Evolutionary conservation across 2,888 invertebrate species (phyloP).

Genomic region (Endotricha flammealis): DNA sequence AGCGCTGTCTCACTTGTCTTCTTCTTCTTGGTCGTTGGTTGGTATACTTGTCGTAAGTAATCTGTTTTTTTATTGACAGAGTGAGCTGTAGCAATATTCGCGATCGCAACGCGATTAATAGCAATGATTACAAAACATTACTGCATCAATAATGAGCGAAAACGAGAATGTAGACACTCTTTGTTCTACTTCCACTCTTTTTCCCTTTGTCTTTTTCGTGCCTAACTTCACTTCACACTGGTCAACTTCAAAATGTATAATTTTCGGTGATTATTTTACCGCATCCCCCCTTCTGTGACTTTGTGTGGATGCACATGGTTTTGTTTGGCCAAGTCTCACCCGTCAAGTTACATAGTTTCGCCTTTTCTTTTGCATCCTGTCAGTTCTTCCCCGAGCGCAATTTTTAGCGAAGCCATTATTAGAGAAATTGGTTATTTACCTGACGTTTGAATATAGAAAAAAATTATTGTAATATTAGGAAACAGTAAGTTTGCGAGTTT

Average conservation of each 20-base stretch:
- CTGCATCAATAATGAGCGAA: too few relatives aligned
- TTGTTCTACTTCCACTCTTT: too few relatives aligned
- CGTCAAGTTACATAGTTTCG: conserved; percentile 40
- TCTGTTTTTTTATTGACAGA: too few relatives aligned
- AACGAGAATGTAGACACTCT: too few relatives aligned
- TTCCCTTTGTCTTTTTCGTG: too few relatives aligned
- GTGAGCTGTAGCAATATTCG: too few relatives aligned
- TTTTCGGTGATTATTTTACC: neutral
- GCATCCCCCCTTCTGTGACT: conserved; percentile 13
- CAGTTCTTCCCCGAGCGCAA: conserved; percentile 30
- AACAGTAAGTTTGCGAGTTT: conserved; percentile 36
- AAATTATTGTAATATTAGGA: conserved; percentile 37
- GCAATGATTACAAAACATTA: too few relatives aligned
- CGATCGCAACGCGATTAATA: too few relatives aligned
- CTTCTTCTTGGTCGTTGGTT: too few relatives aligned
- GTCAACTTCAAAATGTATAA: neutral
- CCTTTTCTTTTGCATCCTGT: conserved; percentile 38
- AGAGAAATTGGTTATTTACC: conserved; percentile 10
- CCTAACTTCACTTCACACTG: neutral
- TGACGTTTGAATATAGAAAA: conserved; percentile 29
- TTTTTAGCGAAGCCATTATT: conserved; percentile 23
- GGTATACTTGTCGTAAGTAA: too few relatives aligned
- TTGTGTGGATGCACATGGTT: conserved; percentile 23
- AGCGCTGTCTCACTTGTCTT: too few relatives aligned
- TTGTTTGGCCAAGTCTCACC: conserved; percentile 39